Evolutionary conservation across 1,140 invertebrate species (phyloP).

Genomic region (silkworm (Bombyx mori)): DNA sequence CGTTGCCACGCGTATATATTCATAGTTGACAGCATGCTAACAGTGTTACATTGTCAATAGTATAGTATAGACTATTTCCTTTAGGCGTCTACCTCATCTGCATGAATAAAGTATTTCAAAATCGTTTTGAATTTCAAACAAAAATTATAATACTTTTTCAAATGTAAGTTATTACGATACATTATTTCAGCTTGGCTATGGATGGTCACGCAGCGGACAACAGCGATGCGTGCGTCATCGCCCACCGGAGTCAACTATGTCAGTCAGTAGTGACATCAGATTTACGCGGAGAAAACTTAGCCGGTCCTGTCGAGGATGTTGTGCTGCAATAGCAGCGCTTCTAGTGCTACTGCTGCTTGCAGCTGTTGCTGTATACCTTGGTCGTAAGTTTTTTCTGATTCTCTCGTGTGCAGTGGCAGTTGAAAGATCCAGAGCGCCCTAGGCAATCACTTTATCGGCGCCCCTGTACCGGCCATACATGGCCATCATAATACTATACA

Average conservation of each 20-base stretch:
- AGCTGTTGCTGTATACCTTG: conserved; percentile 87
- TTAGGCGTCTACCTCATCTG: no score
- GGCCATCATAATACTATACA: no score
- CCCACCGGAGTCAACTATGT: conserved; percentile 78
- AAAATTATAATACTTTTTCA: neutral
- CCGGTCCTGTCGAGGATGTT: conserved; percentile 84
- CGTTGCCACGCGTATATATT: no score
- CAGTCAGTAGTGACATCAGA: conserved; percentile 86
- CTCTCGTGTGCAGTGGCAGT: neutral
- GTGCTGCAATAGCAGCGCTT: conserved; percentile 86
- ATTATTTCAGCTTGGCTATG: conserved; percentile 48
- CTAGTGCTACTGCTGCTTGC: conserved; percentile 85
- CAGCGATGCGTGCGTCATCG: conserved; percentile 42
- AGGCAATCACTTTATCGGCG: no score
- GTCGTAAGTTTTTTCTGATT: conserved; percentile 78
- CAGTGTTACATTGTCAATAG: no score
- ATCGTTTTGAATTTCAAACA: no score
- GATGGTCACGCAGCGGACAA: conserved; percentile 44
- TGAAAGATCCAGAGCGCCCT: neutral
- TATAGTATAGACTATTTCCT: no score
- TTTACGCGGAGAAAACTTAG: conserved; percentile 87
- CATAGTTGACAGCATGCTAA: no score
- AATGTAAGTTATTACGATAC: neutral
- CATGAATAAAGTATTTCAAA: no score
- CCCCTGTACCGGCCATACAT: no score